A percentile compares a stretch with the other conserved stretches of the same genome.
Conservation (phyloP, 2,113 vertebrate species). For the Piaya cayana region DNA sequence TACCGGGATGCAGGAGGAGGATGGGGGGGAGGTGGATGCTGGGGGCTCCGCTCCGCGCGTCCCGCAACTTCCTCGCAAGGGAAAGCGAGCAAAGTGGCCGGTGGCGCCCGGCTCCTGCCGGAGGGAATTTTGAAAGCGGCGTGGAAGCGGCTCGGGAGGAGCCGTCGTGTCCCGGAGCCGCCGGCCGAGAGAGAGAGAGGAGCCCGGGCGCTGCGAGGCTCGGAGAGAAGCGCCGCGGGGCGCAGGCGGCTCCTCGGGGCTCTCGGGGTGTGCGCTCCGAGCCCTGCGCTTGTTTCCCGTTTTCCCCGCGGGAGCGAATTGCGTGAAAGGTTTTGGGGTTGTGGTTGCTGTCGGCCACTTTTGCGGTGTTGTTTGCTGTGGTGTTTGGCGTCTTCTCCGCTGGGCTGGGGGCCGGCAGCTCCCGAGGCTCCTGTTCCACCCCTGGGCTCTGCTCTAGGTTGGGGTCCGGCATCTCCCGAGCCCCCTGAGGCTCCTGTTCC, state of each 20-base stretch:
- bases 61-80: not conserved
- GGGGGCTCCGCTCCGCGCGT: not conserved
- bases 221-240: not conserved
- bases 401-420: not conserved
- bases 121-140: slow-evolving; percentile 74
- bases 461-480: no score
- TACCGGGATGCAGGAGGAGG: slow-evolving; percentile 59
- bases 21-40: no score
- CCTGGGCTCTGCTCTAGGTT: no score
- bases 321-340: not conserved
- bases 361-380: not conserved
- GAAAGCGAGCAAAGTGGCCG: not conserved
- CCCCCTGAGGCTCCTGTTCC: no score
- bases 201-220: not conserved
- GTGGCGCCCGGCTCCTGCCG: not conserved
- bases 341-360: not conserved
- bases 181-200: not conserved
- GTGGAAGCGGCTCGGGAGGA: not conserved
- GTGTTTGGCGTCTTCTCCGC: not conserved
- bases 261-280: no score
- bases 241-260: not conserved
- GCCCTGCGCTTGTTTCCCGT: accelerated
- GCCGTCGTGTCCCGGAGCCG: not conserved
- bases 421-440: not conserved
- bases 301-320: not conserved